Conservation (phyloP, 1,140 invertebrate species). For the Adelges cooleyi region DNA sequence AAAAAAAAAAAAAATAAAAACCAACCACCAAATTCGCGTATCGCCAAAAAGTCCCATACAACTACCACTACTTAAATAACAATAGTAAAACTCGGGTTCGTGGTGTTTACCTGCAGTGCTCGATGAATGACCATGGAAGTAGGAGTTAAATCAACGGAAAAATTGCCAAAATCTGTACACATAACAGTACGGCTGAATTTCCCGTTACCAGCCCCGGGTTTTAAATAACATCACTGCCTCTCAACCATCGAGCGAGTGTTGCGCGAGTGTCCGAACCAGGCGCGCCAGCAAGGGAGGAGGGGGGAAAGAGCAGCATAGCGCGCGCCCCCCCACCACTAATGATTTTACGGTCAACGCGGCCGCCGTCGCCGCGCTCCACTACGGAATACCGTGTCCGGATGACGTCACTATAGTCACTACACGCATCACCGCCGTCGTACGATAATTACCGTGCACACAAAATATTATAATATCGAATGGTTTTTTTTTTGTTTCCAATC, state of each 20-base stretch:
- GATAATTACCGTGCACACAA: background rate
- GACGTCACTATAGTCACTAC: background rate
- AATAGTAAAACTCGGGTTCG: too few species aligned
- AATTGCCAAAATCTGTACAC: slow-evolving; percentile 25
- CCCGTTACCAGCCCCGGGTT: slow-evolving; percentile 19
- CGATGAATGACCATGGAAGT: slow-evolving; percentile 29
- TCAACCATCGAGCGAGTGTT: too few species aligned
- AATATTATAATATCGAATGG: background rate
- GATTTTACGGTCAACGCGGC: slow-evolving; percentile 19
- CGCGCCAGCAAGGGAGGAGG: background rate
- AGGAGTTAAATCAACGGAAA: slow-evolving; percentile 22
- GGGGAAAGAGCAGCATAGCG: background rate
- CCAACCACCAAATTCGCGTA: too few species aligned
- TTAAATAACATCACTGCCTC: slow-evolving; percentile 6
- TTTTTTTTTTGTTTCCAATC: background rate
- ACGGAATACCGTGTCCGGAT: background rate
- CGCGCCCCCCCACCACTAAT: slow-evolving; percentile 18
- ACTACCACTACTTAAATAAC: too few species aligned
- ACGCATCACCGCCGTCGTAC: background rate
- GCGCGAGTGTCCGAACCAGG: too few species aligned
- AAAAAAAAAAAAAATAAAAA: too few species aligned
- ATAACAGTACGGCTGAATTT: slow-evolving; percentile 19
- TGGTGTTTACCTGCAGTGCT: slow-evolving; percentile 21
- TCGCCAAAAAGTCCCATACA: too few species aligned
- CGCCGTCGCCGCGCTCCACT: slow-evolving; percentile 18